Evolutionary conservation across 2,888 invertebrate species (phyloP).

Genomic region (Schrankia costaestrigalis): DNA sequence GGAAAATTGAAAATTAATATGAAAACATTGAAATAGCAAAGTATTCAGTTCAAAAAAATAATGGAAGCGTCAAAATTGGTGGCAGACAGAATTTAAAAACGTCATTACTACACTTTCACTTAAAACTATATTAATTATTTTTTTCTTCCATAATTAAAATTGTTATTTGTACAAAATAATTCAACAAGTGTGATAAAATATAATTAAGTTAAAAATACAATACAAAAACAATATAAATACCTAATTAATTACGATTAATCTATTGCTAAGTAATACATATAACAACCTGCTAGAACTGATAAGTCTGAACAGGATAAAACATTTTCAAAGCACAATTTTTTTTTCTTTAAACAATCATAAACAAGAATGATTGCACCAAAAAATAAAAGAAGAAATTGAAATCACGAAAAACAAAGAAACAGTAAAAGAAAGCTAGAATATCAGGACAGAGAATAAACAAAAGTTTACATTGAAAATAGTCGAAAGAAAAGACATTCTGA

Average conservation of each 20-base stretch:
- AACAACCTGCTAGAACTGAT: conserved; percentile 48
- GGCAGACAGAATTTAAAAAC: conserved; percentile 24
- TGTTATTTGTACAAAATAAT: conserved; percentile 80
- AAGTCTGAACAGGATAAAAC: conserved; percentile 45
- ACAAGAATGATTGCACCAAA: conserved; percentile 61
- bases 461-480: not conserved
- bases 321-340: conserved; percentile 42
- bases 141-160: conserved; percentile 64
- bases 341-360: conserved; percentile 43
- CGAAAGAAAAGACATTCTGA: not conserved
- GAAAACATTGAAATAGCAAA: conserved; percentile 27
- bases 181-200: conserved; percentile 77
- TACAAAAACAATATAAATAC: conserved; percentile 70
- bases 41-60: conserved; percentile 22
- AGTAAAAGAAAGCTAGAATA: not conserved
- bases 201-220: conserved; percentile 68
- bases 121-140: conserved; percentile 71
- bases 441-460: not conserved
- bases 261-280: conserved; percentile 50
- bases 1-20: conserved; percentile 28
- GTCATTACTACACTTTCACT: conserved; percentile 40
- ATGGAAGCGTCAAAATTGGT: conserved; percentile 31
- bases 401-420: conserved; percentile 10
- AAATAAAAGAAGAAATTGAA: conserved; percentile 43
- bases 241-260: conserved; percentile 45